Evolutionary conservation across 2,797 vertebrate genomes (phyloP), one percentile per base, ranked within the genome.

Genomic region (Selene dorsalis): DNA sequence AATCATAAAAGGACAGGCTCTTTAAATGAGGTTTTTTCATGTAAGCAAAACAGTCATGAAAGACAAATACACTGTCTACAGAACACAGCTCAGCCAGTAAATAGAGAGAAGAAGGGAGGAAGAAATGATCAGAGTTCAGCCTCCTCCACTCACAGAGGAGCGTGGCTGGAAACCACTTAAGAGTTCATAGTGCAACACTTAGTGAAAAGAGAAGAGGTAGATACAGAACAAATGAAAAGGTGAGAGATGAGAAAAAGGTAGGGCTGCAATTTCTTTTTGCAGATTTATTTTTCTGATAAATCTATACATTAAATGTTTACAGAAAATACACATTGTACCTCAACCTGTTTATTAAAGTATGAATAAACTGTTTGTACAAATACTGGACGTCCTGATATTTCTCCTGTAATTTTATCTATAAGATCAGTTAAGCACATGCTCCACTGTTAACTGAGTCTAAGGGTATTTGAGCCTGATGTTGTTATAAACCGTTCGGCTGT

Each of bases 91-190:
- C 82, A 87, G 80, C 77, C 76, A 92, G 87, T 79, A 88, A 93
- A 94, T 83, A 92, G 83, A 85, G 77, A 87, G 62, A 56, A 79
- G 86, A 26, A 50, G 57, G 45, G 66, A 65, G 43, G 56, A 65
- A 48, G 63, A 47, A 53, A 39, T 69, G 39, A 70, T 82, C 57
- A 61, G 75, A 75, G 60, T 61, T 56, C 60, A 73, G n/a, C 26
- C 63, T 90, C 87, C 84, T 85, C 47, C 81, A 82, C 38, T 43
- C 47, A 30, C 55, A 50, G 28, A 78, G 63, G 57, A 72, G 39
- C 35, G 38, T 66, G 95, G 94, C 91, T 69, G 94, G 91, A 95
- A 92, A 93, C 93, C 94, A 95, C 84, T 59, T 26, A 14, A 73
- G 62, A 65, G 9, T 71, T 30, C 48, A 66, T 57, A 73, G 58